These are phyloP conservation scores for Copidosoma floridanum DNA, from an alignment of 1,140 invertebrate genomes.

Conservation along the genomic window DNA sequence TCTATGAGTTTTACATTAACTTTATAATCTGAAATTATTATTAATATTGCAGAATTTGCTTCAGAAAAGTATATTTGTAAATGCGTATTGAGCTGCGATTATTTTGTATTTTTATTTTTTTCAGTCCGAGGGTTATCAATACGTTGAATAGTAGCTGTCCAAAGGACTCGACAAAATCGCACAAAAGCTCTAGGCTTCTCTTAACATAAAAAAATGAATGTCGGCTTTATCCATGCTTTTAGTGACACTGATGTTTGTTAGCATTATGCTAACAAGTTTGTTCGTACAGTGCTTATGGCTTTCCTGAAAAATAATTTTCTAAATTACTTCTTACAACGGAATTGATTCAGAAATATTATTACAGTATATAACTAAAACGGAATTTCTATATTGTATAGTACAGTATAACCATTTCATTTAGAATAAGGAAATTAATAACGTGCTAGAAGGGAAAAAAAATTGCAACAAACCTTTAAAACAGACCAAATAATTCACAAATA, in stretches of 20 bases:
- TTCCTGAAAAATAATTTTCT: slow-evolving; percentile 45
- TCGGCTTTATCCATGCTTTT: slow-evolving; percentile 49
- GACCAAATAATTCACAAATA: not conserved
- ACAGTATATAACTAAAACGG: not conserved
- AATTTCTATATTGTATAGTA: no score
- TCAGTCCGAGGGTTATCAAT: slow-evolving; percentile 44
- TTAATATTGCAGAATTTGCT: no score
- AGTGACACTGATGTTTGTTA: slow-evolving; percentile 51
- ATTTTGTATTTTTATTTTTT: slow-evolving; percentile 42
- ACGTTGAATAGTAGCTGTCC: slow-evolving; percentile 45
- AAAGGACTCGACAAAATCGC: slow-evolving; percentile 45
- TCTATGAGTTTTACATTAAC: no score
- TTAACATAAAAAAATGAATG: slow-evolving; percentile 48
- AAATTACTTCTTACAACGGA: not conserved
- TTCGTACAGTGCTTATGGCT: slow-evolving; percentile 54
- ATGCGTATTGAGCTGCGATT: slow-evolving; percentile 50
- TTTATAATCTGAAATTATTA: no score
- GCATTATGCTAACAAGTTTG: slow-evolving; percentile 50
- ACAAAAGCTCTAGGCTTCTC: slow-evolving; percentile 41
- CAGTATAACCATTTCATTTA: no score
- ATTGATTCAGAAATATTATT: not conserved
- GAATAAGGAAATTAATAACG: no score
- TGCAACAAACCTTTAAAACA: not conserved
- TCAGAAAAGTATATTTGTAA: no score
- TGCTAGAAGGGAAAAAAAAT: not conserved